Base-by-base conservation (phyloP, 2,797 vertebrate genomes). In the Sebastes reedi region DNA sequence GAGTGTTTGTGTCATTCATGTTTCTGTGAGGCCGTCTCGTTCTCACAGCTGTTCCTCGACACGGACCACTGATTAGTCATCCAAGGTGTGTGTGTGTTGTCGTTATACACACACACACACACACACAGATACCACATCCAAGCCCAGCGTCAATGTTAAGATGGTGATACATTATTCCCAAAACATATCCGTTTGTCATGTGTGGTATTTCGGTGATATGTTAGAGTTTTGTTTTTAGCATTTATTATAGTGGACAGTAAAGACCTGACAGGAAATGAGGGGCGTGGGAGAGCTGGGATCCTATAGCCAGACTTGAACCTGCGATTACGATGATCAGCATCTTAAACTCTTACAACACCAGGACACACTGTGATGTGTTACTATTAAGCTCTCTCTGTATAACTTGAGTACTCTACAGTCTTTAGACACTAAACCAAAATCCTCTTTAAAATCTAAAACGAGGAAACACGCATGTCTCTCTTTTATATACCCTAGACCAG, bases 11-110 rank as follows among this genome's bases (percentile, higher is more conserved):
- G 42, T 81, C 30, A 29, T 61, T 42, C 52, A 24, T 9, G 64
- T 69, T 66, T 67, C 7, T 77, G 24, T 50, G 42, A 68, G 29
- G 50, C 18, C 13, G 5, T 29, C n/a, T 61, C 8, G 2, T 61
- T 75, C 65, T 69, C 36, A 71, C 60, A 39, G 72, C 64, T 71
- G 55, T 42, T 79, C 29, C 18, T 72, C 9, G n/a, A 4, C 18
- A 55, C 5, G 8, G 3, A 32, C 32, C 24, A 2, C 4, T 69
- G 13, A 65, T 61, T 14, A 46, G 9, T 4, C 8, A 25, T 46
- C 14, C 24, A 22, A 14, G 9, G 42, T 67, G 67, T 68, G 42
- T 25, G 42, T 9, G 16, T 56, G 32, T 50, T 36, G 4, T 73
- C 18, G 16, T 7, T 46, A 18, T 46, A 46, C 42, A 46, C 39